These are phyloP conservation scores for Mesorhabditis spiculigera DNA, from an alignment of 2,888 invertebrate genomes.

Conservation along the genomic window DNA sequence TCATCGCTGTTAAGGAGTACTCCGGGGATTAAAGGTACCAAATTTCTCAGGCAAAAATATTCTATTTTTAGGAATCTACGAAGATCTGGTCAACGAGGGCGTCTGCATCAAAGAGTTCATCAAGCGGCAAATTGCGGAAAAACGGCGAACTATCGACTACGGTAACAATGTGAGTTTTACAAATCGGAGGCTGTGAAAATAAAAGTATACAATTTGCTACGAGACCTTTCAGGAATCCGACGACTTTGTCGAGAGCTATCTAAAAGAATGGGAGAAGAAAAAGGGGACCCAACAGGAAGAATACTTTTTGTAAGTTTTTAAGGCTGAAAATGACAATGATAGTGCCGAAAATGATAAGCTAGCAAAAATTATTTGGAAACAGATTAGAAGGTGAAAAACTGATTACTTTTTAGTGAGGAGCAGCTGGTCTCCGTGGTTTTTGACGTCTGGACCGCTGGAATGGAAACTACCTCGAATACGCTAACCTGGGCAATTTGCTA, in stretches of 20 bases:
- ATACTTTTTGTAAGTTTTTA: conserved; percentile 14
- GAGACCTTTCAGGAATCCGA: conserved; percentile 11
- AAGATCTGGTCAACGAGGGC: too few relatives aligned
- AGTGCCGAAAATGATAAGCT: not conserved
- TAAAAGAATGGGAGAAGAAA: conserved; percentile 22
- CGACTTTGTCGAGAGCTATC: conserved; percentile 21
- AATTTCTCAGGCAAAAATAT: too few relatives aligned
- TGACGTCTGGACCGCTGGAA: conserved; percentile 39
- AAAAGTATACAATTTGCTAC: too few relatives aligned
- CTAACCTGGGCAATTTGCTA: conserved; percentile 25
- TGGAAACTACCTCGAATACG: conserved; percentile 40
- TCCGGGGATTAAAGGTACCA: too few relatives aligned
- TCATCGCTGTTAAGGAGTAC: too few relatives aligned
- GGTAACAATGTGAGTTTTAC: too few relatives aligned
- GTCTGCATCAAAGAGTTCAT: conserved; percentile 23
- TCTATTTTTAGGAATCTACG: too few relatives aligned
- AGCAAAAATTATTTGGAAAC: conserved; percentile 25
- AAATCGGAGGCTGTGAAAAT: too few relatives aligned
- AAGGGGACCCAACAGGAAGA: conserved; percentile 17
- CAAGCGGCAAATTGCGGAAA: conserved; percentile 25
- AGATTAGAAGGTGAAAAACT: conserved; percentile 12
- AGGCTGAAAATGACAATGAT: too few relatives aligned
- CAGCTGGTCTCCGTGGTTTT: conserved; percentile 29
- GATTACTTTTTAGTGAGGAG: conserved; percentile 11
- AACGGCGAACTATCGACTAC: conserved; percentile 6